These are phyloP conservation scores for Bubo scandiacus DNA, from an alignment of 2,113 vertebrate genomes.

Conservation along the genomic window DNA sequence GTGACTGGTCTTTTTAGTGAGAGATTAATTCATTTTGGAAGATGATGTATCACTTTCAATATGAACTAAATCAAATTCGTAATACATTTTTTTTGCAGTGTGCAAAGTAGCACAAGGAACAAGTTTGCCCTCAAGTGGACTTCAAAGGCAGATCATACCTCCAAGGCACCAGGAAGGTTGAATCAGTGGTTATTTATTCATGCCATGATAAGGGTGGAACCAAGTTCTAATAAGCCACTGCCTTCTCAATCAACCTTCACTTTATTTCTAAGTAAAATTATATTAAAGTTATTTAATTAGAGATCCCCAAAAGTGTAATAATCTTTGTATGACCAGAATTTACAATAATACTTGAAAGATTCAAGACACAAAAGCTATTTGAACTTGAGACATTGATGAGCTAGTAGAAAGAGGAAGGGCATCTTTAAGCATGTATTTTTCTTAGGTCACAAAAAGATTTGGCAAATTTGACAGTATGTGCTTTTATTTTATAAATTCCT, in stretches of 20 bases:
- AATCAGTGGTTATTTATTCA: not conserved
- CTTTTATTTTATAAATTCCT: not conserved
- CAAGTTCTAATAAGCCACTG: not conserved
- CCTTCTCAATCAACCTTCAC: not conserved
- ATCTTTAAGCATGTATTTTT: not conserved
- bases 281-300: not conserved
- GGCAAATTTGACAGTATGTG: not conserved
- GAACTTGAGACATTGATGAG: not conserved
- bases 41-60: constrained; percentile 62
- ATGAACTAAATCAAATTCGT: constrained; percentile 56
- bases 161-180: not conserved
- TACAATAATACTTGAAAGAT: not conserved
- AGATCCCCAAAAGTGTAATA: not conserved
- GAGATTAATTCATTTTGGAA: constrained; percentile 69
- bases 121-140: constrained; percentile 79
- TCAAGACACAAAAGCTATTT: not conserved
- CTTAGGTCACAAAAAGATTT: not conserved
- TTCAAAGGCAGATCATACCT: constrained; percentile 65
- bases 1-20: constrained; percentile 68
- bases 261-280: not conserved
- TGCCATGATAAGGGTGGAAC: not conserved
- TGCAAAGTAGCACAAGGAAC: constrained; percentile 63
- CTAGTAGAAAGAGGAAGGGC: not conserved
- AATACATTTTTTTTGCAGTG: not conserved
- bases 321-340: not conserved